phyloP scores from a whole-genome alignment of 2,113 vertebrate genomes.

The Ciconia boyciana region DNA sequence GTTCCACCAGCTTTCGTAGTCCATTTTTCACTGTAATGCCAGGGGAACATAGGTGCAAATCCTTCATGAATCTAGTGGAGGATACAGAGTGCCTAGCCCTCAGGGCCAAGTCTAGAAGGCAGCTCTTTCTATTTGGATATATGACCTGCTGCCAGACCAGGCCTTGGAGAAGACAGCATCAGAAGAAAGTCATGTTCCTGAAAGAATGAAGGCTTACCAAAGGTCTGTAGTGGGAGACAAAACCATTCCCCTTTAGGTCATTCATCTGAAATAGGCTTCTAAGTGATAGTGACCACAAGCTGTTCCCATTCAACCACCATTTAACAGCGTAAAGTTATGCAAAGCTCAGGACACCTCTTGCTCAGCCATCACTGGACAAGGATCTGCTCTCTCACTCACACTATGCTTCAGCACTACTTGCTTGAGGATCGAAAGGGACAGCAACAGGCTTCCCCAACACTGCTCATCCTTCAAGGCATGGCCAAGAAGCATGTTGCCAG shows the following conservation, averaged over 20 bases:
- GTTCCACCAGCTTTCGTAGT: not conserved
- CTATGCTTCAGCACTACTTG: not conserved
- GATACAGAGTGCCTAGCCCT: not conserved
- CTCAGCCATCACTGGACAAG: not conserved
- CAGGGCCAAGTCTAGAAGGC: not conserved
- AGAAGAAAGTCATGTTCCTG: not conserved
- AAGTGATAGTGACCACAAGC: not conserved
- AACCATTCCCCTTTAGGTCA: not conserved
- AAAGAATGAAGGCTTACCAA: not conserved
- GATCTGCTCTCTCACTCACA: not conserved
- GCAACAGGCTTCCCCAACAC: not conserved
- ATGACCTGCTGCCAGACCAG: not conserved
- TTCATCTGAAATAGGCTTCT: not conserved
- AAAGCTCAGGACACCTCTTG: not conserved
- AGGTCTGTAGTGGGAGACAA: not conserved
- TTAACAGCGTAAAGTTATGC: not conserved
- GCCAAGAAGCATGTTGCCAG: not conserved
- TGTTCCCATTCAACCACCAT: not conserved
- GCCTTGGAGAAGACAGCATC: not conserved
- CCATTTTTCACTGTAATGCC: not conserved
- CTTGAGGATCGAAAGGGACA: not conserved
- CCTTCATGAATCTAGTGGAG: not conserved
- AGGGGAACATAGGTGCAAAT: not conserved
- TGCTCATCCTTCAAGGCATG: not conserved
- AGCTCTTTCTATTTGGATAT: not conserved